phyloP scores from a whole-genome alignment of 2,113 vertebrate species.

The Hippocampus guttulatus region DNA sequence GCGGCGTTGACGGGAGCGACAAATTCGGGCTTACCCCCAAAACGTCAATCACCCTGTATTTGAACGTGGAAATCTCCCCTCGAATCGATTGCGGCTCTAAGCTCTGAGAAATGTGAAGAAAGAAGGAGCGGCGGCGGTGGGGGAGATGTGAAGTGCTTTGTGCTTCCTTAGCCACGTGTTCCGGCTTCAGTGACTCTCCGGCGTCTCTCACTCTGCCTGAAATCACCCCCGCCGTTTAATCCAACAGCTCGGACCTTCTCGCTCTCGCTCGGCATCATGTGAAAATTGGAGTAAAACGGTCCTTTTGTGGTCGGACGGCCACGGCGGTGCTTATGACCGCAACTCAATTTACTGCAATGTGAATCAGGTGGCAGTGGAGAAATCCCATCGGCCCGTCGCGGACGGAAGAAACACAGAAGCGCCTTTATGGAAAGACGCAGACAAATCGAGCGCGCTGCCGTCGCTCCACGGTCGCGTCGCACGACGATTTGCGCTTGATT shows the following conservation, averaged over 20 bases:
- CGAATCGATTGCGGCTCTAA: slow-evolving; percentile 59
- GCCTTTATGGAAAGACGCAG: slow-evolving; percentile 46
- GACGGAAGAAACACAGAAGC: slow-evolving; percentile 54
- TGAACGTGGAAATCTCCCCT: slow-evolving; percentile 54
- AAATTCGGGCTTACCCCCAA: slow-evolving; percentile 70
- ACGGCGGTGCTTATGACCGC: slow-evolving; percentile 56
- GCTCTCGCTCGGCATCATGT: slow-evolving; percentile 54
- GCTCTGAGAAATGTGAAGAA: slow-evolving; percentile 50
- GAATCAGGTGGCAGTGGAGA: slow-evolving; percentile 65
- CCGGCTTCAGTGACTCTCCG: slow-evolving; percentile 57
- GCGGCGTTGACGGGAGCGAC: slow-evolving; percentile 44
- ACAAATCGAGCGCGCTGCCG: slow-evolving; percentile 36
- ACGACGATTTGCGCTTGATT: neutral
- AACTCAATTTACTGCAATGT: slow-evolving; percentile 70
- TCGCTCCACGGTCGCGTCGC: slow-evolving; percentile 21
- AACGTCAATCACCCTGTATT: slow-evolving; percentile 62
- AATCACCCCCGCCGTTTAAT: slow-evolving; percentile 47
- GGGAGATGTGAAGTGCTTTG: slow-evolving; percentile 63
- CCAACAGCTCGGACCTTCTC: slow-evolving; percentile 48
- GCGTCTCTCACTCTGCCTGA: slow-evolving; percentile 37
- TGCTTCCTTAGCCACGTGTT: slow-evolving; percentile 61
- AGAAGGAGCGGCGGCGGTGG: slow-evolving; percentile 14
- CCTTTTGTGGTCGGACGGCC: slow-evolving; percentile 57
- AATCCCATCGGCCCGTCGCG: slow-evolving; percentile 58
- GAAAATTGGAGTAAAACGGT: slow-evolving; percentile 60